A percentile compares a stretch with the other conserved stretches of the same genome.
Conservation (phyloP, 2,888 invertebrate genomes). For the Ctena decussata region DNA sequence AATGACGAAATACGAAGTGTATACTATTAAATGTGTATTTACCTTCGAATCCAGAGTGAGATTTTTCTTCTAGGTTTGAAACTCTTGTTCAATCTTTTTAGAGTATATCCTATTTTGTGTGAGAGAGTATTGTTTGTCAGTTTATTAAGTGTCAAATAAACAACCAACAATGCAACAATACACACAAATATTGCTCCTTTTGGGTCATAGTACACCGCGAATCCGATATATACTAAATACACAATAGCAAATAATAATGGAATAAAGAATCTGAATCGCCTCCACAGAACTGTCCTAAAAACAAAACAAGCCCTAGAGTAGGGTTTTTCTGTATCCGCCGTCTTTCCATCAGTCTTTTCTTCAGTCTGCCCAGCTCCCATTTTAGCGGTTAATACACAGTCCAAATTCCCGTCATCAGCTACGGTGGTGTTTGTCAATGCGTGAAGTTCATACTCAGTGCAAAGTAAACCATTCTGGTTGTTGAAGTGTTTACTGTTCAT, state of each 20-base stretch:
- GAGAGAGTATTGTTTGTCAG: conserved; percentile 24
- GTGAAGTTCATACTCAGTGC: no score
- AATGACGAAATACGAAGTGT: background rate
- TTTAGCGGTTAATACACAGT: no score
- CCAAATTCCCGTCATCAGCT: no score
- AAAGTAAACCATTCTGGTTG: no score
- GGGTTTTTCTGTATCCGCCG: no score
- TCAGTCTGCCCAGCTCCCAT: no score
- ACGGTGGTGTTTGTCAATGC: no score
- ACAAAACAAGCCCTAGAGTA: background rate
- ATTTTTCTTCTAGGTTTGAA: conserved; percentile 9
- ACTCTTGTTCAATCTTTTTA: background rate
- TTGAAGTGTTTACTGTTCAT: no score
- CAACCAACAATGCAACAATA: conserved; percentile 17
- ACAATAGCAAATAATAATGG: background rate
- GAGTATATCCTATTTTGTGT: background rate
- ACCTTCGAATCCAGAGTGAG: conserved; percentile 39
- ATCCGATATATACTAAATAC: conserved; percentile 39
- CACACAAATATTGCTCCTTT: conserved; percentile 35
- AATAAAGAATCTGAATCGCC: background rate
- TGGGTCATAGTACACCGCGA: conserved; percentile 43
- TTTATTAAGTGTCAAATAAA: conserved; percentile 21
- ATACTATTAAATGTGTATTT: background rate
- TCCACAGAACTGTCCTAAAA: background rate
- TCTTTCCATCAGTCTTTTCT: no score